These are phyloP conservation scores for Champsocephalus esox DNA, from an alignment of 2,797 vertebrate genomes.

Conservation along the genomic window DNA sequence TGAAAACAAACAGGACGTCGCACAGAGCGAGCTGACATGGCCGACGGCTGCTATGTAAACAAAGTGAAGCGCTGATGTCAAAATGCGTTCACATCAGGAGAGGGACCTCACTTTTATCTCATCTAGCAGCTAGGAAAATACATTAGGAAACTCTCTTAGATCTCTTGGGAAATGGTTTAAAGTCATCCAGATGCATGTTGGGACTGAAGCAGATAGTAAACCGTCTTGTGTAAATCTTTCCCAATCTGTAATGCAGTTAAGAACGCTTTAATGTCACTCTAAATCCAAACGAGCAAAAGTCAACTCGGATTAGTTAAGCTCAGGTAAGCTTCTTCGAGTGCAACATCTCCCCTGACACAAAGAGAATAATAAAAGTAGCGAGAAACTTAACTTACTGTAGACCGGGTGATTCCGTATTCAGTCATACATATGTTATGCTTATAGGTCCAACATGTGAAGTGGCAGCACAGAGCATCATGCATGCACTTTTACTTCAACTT, in stretches of 20 bases:
- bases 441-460: no score
- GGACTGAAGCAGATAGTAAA: constrained; percentile 11
- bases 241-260: constrained; percentile 40
- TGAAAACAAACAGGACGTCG: constrained; percentile 37
- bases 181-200: constrained; percentile 8
- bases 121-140: neutral
- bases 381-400: neutral
- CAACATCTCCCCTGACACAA: constrained; percentile 9
- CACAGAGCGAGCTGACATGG: neutral
- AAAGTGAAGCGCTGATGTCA: neutral
- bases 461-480: no score
- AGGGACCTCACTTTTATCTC: neutral
- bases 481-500: neutral
- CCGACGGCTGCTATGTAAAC: constrained; percentile 3
- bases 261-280: constrained; percentile 13
- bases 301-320: constrained; percentile 34
- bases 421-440: no score
- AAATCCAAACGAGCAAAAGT: constrained; percentile 16
- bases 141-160: no score
- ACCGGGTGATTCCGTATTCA: neutral
- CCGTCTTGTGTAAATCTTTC: constrained; percentile 6
- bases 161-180: neutral
- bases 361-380: neutral
- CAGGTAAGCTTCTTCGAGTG: constrained; percentile 23
- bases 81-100: neutral